phyloP scores from a whole-genome alignment of 1,140 invertebrate genomes.

The Halesus radiatus region DNA sequence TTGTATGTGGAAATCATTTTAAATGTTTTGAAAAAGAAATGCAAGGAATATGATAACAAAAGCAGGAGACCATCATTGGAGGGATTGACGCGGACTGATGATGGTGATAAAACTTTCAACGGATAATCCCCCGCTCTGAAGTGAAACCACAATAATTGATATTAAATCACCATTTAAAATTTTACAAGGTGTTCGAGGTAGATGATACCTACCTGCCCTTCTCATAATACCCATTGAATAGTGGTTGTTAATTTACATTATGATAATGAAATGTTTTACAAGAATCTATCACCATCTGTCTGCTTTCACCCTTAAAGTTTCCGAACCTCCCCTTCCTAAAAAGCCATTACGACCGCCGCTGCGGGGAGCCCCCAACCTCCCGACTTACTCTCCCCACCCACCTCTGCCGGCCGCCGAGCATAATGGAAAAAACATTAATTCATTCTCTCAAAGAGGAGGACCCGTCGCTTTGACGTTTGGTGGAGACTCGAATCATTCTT shows the following conservation, averaged over 20 bases:
- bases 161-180: too few species aligned
- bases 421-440: conserved; percentile 18
- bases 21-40: too few species aligned
- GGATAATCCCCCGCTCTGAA: too few species aligned
- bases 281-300: conserved; percentile 21
- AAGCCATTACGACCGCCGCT: conserved; percentile 11
- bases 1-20: too few species aligned
- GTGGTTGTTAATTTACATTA: conserved; percentile 21
- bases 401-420: background rate
- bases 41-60: too few species aligned
- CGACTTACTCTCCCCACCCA: background rate
- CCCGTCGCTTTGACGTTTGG: background rate
- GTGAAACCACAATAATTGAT: too few species aligned
- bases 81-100: too few species aligned
- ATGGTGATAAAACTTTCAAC: too few species aligned
- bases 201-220: too few species aligned
- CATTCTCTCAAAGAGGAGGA: background rate
- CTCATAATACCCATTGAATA: too few species aligned
- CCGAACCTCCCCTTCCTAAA: conserved; percentile 18
- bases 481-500: background rate
- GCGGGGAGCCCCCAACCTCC: background rate
- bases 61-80: too few species aligned
- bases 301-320: background rate
- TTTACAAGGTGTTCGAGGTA: too few species aligned
- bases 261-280: conserved; percentile 23